Evolutionary conservation across 2,113 vertebrate species (phyloP), one percentile per base, ranked within the genome.

Genomic region (Pholis gunnellus): DNA sequence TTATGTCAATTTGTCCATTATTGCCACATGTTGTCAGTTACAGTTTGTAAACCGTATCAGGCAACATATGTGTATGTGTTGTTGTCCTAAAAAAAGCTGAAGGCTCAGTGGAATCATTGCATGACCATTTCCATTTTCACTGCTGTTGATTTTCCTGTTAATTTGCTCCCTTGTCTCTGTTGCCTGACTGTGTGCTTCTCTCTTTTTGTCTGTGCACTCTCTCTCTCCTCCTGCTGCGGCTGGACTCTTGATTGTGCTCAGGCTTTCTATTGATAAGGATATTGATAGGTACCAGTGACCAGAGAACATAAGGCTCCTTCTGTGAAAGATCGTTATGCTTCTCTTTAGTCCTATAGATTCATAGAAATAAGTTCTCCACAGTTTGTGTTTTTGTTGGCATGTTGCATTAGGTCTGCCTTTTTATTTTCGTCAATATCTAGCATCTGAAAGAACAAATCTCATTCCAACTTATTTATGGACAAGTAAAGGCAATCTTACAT

Each of bases 181-280:
- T 81, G 88, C 81, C 89, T 94, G 92, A 90, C 89, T 94, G 61
- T 95, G 77, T 92, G 71, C 79, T 92, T 89, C 88, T 93, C 86
- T 91, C 71, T 93, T 79, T 90, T 72, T 50, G 85, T 95, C 89
- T 84, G 83, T 91, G 85, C 93, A 66, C 73, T 89, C 90, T 89
- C 90, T 89, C 38, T 80, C 48, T 91, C 91, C 93, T 94, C 89
- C 90, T 95, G 92, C 94, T 91, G 95, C 95, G 92, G 96, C 96
- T 88, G 86, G 94, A 94, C 94, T 94, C 94, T 95, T 97, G 93
- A 95, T 31, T 98, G 94, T 96, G 93, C 94, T 91, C 97, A 99
- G 98, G 94, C 96, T 99, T 95, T 98, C 96, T 97, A 96, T 99
- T 98, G 98, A 99, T 99, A 97, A 97, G 94, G 98, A 99, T 96